Conservation (phyloP, 2,113 vertebrate genomes). For the Gymnobelideus leadbeateri region DNA sequence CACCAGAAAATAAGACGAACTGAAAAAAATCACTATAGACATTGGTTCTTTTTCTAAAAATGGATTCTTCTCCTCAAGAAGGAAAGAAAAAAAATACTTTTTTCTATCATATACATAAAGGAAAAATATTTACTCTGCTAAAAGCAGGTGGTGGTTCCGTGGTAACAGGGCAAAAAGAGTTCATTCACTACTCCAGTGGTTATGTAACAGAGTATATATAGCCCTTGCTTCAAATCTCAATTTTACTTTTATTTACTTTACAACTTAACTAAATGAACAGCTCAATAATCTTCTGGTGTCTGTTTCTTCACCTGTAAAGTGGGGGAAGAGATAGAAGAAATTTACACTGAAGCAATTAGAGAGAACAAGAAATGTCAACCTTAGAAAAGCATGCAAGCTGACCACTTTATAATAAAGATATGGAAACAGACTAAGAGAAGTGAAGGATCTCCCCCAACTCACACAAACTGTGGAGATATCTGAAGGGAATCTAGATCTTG, state of each 20-base stretch:
- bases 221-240: neutral
- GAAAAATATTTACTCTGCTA: neutral
- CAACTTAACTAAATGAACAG: neutral
- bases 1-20: neutral
- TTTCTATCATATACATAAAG: neutral
- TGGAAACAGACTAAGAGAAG: neutral
- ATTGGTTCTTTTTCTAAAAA: neutral
- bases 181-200: neutral
- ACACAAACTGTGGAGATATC: neutral
- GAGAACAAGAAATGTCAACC: neutral
- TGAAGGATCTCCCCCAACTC: neutral
- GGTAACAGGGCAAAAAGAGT: neutral
- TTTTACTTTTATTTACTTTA: neutral
- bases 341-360: neutral
- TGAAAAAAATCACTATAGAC: neutral
- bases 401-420: neutral
- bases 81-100: neutral
- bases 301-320: neutral
- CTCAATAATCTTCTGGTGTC: neutral
- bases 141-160: neutral
- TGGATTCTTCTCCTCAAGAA: neutral
- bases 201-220: neutral
- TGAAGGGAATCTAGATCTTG: neutral
- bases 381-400: neutral
- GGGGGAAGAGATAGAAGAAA: neutral